Percentiles rank a stretch among this genome's conserved stretches.
phyloP scores from a whole-genome alignment of 2,797 vertebrate species.

The Smutsia gigantea region DNA sequence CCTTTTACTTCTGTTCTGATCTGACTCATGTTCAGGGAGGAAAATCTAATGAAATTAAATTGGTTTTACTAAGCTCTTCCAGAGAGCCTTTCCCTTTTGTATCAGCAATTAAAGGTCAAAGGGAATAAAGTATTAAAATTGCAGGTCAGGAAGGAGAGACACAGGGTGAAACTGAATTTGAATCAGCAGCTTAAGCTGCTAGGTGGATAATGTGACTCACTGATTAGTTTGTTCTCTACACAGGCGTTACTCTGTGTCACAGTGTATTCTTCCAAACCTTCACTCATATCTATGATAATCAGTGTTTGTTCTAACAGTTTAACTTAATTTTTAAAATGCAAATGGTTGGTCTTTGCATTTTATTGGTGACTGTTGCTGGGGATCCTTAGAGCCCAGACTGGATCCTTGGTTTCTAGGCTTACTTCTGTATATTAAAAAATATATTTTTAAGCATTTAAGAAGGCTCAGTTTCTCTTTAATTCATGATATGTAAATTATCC shows the following conservation, averaged over 20 bases:
- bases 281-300: background rate
- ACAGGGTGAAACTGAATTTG: background rate
- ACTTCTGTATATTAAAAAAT: background rate
- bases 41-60: background rate
- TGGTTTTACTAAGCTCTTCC: conserved; percentile 18
- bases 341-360: background rate
- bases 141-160: background rate
- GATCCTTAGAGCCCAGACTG: background rate
- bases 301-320: background rate
- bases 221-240: background rate
- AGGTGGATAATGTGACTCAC: background rate
- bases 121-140: background rate
- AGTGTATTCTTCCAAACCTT: background rate
- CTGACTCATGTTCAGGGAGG: background rate
- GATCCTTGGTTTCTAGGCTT: background rate
- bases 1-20: background rate
- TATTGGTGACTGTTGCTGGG: background rate
- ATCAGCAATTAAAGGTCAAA: background rate
- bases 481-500: background rate
- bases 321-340: background rate
- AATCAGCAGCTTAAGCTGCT: background rate
- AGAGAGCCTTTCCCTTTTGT: conserved; percentile 32
- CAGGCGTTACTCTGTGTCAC: background rate
- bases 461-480: background rate
- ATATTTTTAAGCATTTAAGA: background rate